Evolutionary conservation across 2,888 invertebrate species (phyloP), one percentile per base, ranked within the genome.

Genomic region (Scelioninae gen. 1): DNA sequence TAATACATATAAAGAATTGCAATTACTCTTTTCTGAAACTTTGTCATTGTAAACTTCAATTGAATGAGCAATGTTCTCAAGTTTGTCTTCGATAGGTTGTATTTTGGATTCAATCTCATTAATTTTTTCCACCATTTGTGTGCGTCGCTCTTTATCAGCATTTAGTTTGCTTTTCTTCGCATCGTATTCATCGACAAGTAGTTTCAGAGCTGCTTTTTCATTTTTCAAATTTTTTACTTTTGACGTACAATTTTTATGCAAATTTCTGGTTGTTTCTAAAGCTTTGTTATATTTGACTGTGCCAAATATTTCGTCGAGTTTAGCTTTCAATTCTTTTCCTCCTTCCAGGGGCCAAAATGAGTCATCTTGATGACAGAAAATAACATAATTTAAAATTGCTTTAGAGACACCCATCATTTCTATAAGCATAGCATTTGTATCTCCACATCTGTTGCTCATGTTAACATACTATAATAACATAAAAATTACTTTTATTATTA

Each of bases 281-380:
- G 97, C 97, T 90, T 97, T 97, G 87, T 98, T 98, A 90, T 98
- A 99, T 89, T 96, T 96, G 0, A 96, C 96, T 0, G 98, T 97
- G 88, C 98, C 98, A 93, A 99, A 99, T 87, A 99, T 99, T 83
- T 97, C 97, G 94, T 99, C 99, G 94, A 99, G 99, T 86, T 96
- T 96, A 85, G 97, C 96, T 91, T 99, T 99, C 0, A 99, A 94
- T 88, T 96, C 96, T 91, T 97, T 97, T 0, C 96, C 96, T 92
- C 98, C 98, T 90, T 98, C 97, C 69, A 99, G 93, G 0, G 99
- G 99, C 98, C 99, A 99, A 89, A 96, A 96, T 0, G 98, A 96
- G 85, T 99, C 98, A 92, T 99, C 99, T 94, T 99, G 99, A 91
- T 99, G 99, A 90, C 99, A 99, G 92, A 99, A 99, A 87, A 99